A percentile compares a stretch with the other conserved stretches of the same genome.
Evolutionary conservation across 1,140 invertebrate genomes (phyloP).

Genomic region (Harpegnathos saltator): DNA sequence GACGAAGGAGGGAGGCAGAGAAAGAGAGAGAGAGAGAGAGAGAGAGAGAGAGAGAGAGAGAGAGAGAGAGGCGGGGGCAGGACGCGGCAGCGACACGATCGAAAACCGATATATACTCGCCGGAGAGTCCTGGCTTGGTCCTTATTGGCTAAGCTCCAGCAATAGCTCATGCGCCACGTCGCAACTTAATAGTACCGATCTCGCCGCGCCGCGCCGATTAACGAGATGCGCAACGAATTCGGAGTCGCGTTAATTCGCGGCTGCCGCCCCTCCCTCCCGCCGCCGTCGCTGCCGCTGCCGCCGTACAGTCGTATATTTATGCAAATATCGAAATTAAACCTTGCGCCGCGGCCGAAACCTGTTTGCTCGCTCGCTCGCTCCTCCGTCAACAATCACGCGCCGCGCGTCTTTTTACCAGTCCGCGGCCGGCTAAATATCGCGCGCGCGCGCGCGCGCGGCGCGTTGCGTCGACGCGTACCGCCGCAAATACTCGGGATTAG

Average conservation of each 20-base stretch:
- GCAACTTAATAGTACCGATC: conserved; percentile 38
- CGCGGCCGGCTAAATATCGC: too few species aligned
- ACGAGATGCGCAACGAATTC: conserved; percentile 24
- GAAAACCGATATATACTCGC: conserved; percentile 17
- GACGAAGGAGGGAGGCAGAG: too few species aligned
- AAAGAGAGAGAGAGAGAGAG: too few species aligned
- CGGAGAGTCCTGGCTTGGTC: neutral
- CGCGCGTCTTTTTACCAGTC: neutral
- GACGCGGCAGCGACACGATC: conserved; percentile 8
- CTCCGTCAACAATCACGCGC: neutral
- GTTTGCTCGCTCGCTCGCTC: too few species aligned
- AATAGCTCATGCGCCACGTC: conserved; percentile 28
- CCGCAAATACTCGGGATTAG: neutral
- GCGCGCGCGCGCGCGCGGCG: too few species aligned
- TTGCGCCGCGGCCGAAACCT: neutral
- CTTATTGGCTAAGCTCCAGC: conserved; percentile 48
- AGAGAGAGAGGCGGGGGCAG: neutral
- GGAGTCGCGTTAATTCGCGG: neutral
- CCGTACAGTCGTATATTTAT: neutral
- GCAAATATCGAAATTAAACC: conserved; percentile 9
- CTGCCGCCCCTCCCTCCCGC: too few species aligned
- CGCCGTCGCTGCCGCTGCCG: too few species aligned
- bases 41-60: too few species aligned
- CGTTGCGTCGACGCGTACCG: neutral
- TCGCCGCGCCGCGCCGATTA: conserved; percentile 31